Evolutionary conservation across 2,888 invertebrate species (phyloP), one percentile per base, ranked within the genome.

Genomic region (Nomada ruficornis): DNA sequence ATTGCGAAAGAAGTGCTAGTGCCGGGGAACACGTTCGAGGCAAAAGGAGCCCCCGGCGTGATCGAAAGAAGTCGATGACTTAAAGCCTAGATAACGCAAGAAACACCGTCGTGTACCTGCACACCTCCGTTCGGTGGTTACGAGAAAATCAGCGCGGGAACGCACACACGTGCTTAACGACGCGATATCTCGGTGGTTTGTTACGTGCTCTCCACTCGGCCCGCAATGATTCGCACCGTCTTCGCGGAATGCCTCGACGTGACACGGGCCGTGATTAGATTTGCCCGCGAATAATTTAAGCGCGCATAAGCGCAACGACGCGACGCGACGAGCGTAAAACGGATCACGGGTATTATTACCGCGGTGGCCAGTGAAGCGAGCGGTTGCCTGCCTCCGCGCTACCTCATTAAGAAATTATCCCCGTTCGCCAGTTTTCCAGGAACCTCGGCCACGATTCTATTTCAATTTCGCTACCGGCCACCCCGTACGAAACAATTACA

Each of bases 281-380:
- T 73, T 60, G 54, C 75, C 44, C 44, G 74, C 29, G 75, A 75
- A 62, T 75, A 60, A 82, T 71, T 75, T 62, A 42, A 65, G 47
- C 62, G 55, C 65, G 82, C 26, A 44, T 54, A 72, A 82, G 63
- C 74, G 78, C 57, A n/a, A 68, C 13, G 15, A 47, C 47, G 15
- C 15, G 15, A 47, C 15, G 13, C 15, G 67, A 75, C 78, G 78
- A 69, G 18, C 68, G 73, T 67, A 50, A 73, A 76, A 78, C 73
- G 26, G 73, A 77, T 82, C 73, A 65, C 67, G 83, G 83, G 75
- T 72, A 65, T 83, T 75, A 78, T 79, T 83, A 44, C 83, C n/a
- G 23, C 64, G 67, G 74, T 77, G 83, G 54, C 54, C 83, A 74
- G 83, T 74, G 18, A 62, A 67, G 77, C 83, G 83, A 75, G 52